Conservation (phyloP, 2,797 vertebrate species). For the Melanitta fusca region DNA sequence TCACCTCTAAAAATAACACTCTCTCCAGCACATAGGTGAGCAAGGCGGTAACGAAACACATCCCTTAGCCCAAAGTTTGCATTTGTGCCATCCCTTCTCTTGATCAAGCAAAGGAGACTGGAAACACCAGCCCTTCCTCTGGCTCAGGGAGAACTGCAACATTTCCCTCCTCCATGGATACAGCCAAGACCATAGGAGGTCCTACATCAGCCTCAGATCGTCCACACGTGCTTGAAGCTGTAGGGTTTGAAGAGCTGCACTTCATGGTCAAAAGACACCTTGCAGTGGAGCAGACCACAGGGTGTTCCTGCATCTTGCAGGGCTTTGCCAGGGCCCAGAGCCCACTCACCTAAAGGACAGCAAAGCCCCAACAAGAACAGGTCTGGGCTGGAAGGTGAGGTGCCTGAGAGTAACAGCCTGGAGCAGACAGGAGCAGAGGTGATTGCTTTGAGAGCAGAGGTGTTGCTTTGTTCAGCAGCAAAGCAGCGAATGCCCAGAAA, state of each 20-base stretch:
- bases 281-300: not conserved
- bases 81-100: not conserved
- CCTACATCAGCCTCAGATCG: not conserved
- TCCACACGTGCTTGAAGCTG: not conserved
- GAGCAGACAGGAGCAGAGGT: not conserved
- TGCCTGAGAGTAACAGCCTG: not conserved
- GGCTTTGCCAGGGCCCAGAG: not conserved
- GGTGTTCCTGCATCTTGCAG: not conserved
- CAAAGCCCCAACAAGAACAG: not conserved
- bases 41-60: not conserved
- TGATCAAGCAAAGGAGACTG: not conserved
- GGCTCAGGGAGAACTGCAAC: not conserved
- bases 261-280: not conserved
- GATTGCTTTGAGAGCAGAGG: no score
- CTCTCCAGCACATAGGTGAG: not conserved
- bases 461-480: not conserved
- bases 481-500: not conserved
- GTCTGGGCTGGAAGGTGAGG: not conserved
- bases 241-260: not conserved
- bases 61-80: not conserved
- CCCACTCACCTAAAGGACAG: rapidly evolving
- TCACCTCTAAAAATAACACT: constrained; percentile 4
- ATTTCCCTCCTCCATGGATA: not conserved
- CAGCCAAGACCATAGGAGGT: rapidly evolving
- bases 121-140: not conserved